Evolutionary conservation across 2,797 vertebrate genomes (phyloP).

Genomic region (Brachyrhaphis roseni): DNA sequence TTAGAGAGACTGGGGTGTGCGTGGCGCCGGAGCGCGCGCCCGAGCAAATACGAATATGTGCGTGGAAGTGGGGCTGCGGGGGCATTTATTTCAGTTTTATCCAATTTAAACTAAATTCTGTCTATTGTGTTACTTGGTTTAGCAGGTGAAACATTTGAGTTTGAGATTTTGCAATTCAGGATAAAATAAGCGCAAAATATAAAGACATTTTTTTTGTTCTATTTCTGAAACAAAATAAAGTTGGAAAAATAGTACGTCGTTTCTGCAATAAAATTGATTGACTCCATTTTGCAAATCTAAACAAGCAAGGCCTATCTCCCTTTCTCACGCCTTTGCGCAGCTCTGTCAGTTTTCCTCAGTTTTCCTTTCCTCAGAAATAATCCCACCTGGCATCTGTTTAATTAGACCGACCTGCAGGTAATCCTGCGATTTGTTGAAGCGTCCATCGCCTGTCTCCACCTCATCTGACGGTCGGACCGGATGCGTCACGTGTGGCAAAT

Average conservation of each 20-base stretch:
- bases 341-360: conserved; percentile 86
- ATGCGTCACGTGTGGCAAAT: conserved; percentile 78
- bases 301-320: conserved; percentile 72
- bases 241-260: not conserved
- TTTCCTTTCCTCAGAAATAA: conserved; percentile 78
- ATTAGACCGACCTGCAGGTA: conserved; percentile 94
- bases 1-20: conserved; percentile 59
- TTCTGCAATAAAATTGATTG: not conserved
- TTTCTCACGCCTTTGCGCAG: conserved; percentile 79
- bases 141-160: not conserved
- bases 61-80: conserved; percentile 11
- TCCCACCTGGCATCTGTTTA: conserved; percentile 94
- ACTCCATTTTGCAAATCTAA: not conserved
- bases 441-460: conserved; percentile 82
- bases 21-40: not conserved
- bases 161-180: not conserved
- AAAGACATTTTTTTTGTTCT: not conserved
- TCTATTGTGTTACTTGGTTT: conserved; percentile 67
- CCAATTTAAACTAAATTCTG: conserved; percentile 23
- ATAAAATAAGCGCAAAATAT: not conserved
- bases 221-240: not conserved
- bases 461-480: conserved; percentile 71
- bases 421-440: conserved; percentile 93
- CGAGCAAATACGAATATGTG: conserved; percentile 7
- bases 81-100: conserved; percentile 31